Base-by-base conservation (phyloP, 2,797 vertebrate species). In the Molossus molossus region DNA sequence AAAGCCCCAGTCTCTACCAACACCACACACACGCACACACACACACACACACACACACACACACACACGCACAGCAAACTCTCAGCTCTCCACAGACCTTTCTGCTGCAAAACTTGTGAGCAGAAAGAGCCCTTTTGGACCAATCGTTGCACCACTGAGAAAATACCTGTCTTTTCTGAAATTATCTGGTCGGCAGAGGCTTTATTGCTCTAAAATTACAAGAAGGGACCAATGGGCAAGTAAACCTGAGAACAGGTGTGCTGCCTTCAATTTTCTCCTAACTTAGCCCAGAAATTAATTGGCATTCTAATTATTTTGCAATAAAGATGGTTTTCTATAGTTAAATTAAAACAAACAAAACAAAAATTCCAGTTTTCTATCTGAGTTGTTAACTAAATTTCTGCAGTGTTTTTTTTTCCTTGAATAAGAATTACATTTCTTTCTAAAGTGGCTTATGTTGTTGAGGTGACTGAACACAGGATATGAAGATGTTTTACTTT, bases 391-490 rank as follows among this genome's bases (percentile, higher is more conserved):
- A 70, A 13, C 21, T 58, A 45, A 8, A 81, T 65, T 48, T 92
- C 27, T 70, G 21, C 6, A 95, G 11, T 3, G 2, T 55, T 67
- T 80, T 9, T 25, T n/a, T 40, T 48, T 81, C 57, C 3, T 0
- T 37, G 57, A 55, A 40, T 12, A 62, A 79, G 17, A 84, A 18
- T 64, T 69, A 45, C 18, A 4, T 91, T 83, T 82, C 21, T 67
- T 72, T 86, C 15, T 81, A 9, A 60, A 92, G 25, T 17, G 2
- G 27, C 0, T 77, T 77, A 12, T 50, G 18, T 82, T 91, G 70
- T 45, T 67, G 1, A 79, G 82, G 29, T 70, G 53, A 88, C 12
- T 86, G 20, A 93, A 73, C 69, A 27, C 37, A 93, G 53, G 91
- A 80, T 83, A 92, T 53, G 9, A 70, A 29, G 1, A 55, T 53